Conservation (phyloP, 2,888 invertebrate genomes). For the Luperina nickerlii region DNA sequence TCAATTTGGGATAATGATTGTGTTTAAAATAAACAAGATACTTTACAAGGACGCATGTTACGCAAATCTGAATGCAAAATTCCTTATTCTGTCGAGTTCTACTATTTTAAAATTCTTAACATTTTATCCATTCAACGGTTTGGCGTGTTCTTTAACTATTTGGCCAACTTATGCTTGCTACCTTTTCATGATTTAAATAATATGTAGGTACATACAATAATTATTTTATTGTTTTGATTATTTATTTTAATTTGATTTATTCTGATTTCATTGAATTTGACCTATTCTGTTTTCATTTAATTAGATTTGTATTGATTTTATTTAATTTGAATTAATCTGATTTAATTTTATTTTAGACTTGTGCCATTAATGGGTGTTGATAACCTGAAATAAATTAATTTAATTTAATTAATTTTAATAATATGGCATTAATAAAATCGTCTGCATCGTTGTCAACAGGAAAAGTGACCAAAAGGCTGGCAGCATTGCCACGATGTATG, state of each 20-base stretch:
- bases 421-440: not conserved
- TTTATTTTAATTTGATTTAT: too few relatives aligned
- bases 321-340: too few relatives aligned
- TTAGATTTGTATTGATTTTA: too few relatives aligned
- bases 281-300: too few relatives aligned
- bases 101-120: not conserved
- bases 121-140: not conserved
- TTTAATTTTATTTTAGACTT: too few relatives aligned
- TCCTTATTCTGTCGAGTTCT: not conserved
- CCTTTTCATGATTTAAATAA: not conserved
- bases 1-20: slow-evolving; percentile 10
- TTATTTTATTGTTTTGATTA: too few relatives aligned
- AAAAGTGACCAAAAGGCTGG: too few relatives aligned
- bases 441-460: not conserved
- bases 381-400: too few relatives aligned
- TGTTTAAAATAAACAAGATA: slow-evolving; percentile 3
- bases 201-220: not conserved
- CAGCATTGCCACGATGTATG: not conserved
- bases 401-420: too few relatives aligned
- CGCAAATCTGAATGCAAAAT: not conserved
- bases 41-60: not conserved
- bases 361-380: too few relatives aligned
- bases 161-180: not conserved
- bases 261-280: too few relatives aligned
- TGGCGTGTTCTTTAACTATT: not conserved